Evolutionary conservation across 2,113 vertebrate species (phyloP), one percentile per base, ranked within the genome.

Genomic region (Prunella fulvescens): DNA sequence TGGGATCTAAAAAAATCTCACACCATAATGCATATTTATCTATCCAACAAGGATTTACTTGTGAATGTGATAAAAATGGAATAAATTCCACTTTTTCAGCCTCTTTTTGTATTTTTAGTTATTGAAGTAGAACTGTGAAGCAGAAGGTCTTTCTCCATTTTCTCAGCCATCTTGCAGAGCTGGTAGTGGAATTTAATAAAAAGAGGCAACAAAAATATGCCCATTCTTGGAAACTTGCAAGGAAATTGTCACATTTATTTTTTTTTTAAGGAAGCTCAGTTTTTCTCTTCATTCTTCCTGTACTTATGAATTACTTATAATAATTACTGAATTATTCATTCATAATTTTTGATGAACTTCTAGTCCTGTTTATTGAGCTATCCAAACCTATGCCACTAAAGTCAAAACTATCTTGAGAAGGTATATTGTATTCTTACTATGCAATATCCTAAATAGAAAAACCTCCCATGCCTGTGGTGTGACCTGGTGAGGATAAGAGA

Each of bases 271-370:
- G 9, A 78, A 89, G 31, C 6, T 81, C 16, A 11, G 3, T 64
- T 77, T 89, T 53, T 24, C 25, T 31, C 25, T 72, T 93, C 19
- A 44, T 78, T 93, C 47, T 90, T 85, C 20, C 76, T 62, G 17
- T 58, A 7, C 29, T 88, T 90, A 54, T 69, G 70, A 76, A 76
- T 76, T 54, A 76, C 62, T 82, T 74, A 76, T 62, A 35, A 61
- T 76, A 69, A 82, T 82, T 82, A 47, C 20, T 76, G 87, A 54
- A 67, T 80, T 77, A 73, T 64, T 94, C 44, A 74, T 78, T 93
- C 67, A 58, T 50, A 56, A 15, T 25, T 92, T 77, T 81, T 70
- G 1, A 66, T 47, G 7, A 67, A 33, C 33, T 81, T 54, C 33
- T 64, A 37, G 7, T 50, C 35, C 14, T 1, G 1, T 29, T 33